Percentiles rank a stretch among this genome's conserved stretches.
phyloP scores from a whole-genome alignment of 2,888 invertebrate species.

The Scaptomyza tumidula region DNA sequence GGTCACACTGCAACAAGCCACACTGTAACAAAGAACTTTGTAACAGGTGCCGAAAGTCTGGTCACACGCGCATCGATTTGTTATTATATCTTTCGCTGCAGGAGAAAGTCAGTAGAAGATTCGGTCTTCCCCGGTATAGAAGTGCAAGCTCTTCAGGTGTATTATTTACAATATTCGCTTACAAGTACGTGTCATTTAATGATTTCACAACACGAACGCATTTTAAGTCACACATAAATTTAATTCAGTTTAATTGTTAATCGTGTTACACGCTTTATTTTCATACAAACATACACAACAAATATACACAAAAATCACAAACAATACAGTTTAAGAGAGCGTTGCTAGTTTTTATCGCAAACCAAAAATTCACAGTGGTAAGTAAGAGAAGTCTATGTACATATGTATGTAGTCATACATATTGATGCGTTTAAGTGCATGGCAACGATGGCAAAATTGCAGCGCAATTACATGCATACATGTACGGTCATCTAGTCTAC shows the following conservation, averaged over 20 bases:
- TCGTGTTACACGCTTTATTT: conserved; percentile 48
- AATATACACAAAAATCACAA: conserved; percentile 42
- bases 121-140: conserved; percentile 35
- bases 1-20: conserved; percentile 10
- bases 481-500: no score
- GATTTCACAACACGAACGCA: conserved; percentile 20
- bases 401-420: neutral
- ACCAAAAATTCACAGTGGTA: conserved; percentile 63
- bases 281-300: conserved; percentile 40
- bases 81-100: no score
- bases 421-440: neutral
- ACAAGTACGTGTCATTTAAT: neutral
- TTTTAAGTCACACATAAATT: conserved; percentile 53
- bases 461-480: no score
- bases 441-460: conserved; percentile 17
- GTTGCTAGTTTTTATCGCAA: conserved; percentile 40
- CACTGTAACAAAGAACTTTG: neutral
- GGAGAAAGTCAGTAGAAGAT: neutral
- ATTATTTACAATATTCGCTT: neutral
- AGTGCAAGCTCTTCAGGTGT: neutral
- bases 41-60: neutral
- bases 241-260: conserved; percentile 56
- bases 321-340: conserved; percentile 47
- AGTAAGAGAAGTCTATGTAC: conserved; percentile 21
- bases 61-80: conserved; percentile 9